Evolutionary conservation across 2,113 vertebrate genomes (phyloP).

Genomic region (Tyrannus savana): DNA sequence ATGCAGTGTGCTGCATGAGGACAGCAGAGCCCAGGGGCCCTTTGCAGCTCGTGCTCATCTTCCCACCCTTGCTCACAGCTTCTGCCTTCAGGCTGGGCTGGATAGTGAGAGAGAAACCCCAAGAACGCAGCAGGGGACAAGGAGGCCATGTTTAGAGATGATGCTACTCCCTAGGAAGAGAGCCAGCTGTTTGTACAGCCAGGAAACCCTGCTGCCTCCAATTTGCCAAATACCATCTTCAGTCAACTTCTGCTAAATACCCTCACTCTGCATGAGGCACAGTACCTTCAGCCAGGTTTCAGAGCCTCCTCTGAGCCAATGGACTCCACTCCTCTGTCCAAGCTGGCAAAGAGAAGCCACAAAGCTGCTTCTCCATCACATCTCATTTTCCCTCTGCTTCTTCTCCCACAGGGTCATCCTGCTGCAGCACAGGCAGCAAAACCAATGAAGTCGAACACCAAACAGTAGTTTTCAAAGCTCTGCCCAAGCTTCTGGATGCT

Average conservation of each 20-base stretch:
- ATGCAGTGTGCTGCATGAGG: background rate
- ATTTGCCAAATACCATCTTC: background rate
- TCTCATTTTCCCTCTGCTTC: background rate
- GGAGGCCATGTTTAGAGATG: background rate
- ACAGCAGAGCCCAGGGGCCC: background rate
- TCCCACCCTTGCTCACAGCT: background rate
- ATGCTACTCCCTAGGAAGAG: background rate
- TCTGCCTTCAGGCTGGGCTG: background rate
- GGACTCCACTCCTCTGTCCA: background rate
- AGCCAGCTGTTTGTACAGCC: background rate
- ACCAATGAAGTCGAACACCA: background rate
- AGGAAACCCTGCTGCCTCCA: background rate
- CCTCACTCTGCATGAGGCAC: background rate
- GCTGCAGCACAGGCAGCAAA: background rate
- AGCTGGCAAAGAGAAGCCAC: background rate
- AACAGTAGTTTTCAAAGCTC: background rate
- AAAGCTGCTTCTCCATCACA: background rate
- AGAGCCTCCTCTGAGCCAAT: background rate
- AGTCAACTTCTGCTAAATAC: background rate
- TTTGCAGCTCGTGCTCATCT: background rate
- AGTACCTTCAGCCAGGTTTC: background rate
- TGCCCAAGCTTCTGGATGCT: background rate
- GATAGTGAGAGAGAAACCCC: background rate
- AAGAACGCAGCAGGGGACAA: background rate
- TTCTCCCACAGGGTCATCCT: background rate